Evolutionary conservation across 2,113 vertebrate genomes (phyloP).

Genomic region (Thalassarche chlororhynchos): DNA sequence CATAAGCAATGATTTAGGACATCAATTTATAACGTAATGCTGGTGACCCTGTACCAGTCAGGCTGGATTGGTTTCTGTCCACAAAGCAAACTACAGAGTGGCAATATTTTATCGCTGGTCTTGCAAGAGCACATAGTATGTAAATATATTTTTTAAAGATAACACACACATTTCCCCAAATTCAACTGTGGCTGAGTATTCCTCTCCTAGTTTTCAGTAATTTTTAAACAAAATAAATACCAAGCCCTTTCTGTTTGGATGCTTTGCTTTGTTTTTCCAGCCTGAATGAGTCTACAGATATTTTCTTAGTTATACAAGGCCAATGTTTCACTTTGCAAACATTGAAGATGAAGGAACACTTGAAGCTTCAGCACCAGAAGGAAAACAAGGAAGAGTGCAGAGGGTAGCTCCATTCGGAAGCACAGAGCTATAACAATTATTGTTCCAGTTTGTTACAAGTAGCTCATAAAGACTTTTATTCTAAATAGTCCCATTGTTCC

Average conservation of each 20-base stretch:
- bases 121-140: neutral
- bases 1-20: constrained; percentile 55
- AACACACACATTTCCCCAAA: neutral
- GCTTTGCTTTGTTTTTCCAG: constrained; percentile 49
- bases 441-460: constrained; percentile 68
- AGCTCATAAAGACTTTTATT: constrained; percentile 44
- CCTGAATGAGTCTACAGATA: constrained; percentile 61
- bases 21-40: constrained; percentile 54
- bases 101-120: constrained; percentile 35
- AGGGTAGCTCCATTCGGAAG: constrained; percentile 62
- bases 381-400: constrained; percentile 63
- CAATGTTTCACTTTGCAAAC: constrained; percentile 61
- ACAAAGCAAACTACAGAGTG: constrained; percentile 30
- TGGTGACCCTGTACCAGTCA: constrained; percentile 65
- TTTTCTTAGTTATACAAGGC: constrained; percentile 61
- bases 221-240: constrained; percentile 65
- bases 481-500: constrained; percentile 35
- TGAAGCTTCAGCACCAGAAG: constrained; percentile 79
- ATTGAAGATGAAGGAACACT: constrained; percentile 71
- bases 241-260: constrained; percentile 24
- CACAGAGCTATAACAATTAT: constrained; percentile 58
- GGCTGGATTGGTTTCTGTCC: constrained; percentile 35
- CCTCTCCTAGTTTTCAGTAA: constrained; percentile 3
- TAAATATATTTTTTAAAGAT: neutral
- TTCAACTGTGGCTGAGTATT: constrained; percentile 8